A percentile compares a stretch with the other conserved stretches of the same genome.
phyloP scores from a whole-genome alignment of 2,888 invertebrate species.

The Nipponacmea schrenckii region DNA sequence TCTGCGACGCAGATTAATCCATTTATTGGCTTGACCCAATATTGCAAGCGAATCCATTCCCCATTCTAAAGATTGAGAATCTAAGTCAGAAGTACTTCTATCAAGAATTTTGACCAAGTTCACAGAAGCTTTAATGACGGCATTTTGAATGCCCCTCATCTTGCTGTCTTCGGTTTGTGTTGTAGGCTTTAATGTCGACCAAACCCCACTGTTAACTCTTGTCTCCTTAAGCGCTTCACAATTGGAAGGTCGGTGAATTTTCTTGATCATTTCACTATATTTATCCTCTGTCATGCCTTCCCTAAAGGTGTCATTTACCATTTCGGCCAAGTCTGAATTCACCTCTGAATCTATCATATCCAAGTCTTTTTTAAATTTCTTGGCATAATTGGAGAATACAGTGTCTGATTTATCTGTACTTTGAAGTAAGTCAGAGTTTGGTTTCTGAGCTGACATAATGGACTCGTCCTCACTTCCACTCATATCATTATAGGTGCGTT shows the following conservation, averaged over 20 bases:
- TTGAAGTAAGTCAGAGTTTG: too few species aligned
- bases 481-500: too few species aligned
- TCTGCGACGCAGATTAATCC: not conserved
- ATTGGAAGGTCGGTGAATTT: not conserved
- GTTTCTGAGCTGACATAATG: too few species aligned
- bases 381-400: too few species aligned
- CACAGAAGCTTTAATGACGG: not conserved
- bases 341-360: slow-evolving; percentile 13
- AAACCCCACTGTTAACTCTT: not conserved
- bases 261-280: slow-evolving; percentile 4
- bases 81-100: not conserved
- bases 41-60: not conserved
- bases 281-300: slow-evolving; percentile 15
- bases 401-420: too few species aligned
- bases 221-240: not conserved
- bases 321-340: slow-evolving; percentile 10
- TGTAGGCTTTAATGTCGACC: not conserved
- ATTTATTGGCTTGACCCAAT: not conserved
- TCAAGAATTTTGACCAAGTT: not conserved
- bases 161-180: not conserved
- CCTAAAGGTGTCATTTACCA: slow-evolving; percentile 12
- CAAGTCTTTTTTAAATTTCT: not conserved
- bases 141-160: not conserved
- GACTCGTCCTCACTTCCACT: too few species aligned
- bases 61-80: not conserved